phyloP scores from a whole-genome alignment of 1,140 invertebrate genomes.

The Calephelis virginiensis region DNA sequence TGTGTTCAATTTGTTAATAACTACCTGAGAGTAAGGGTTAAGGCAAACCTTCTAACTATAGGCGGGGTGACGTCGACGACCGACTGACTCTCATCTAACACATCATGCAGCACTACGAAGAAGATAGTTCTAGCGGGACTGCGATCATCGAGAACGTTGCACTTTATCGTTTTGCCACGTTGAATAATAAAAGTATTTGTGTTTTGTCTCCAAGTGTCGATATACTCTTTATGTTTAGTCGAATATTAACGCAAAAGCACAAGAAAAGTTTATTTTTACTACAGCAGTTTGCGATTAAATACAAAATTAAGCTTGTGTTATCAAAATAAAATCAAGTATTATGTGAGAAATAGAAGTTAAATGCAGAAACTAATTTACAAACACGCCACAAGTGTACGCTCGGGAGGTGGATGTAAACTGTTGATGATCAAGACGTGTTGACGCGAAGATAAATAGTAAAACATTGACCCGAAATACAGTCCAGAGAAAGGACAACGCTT shows the following conservation, averaged over 20 bases:
- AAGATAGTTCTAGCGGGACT: constrained; percentile 59
- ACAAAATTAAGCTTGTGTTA: constrained; percentile 66
- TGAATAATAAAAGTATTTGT: constrained; percentile 7
- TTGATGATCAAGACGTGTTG: constrained; percentile 47
- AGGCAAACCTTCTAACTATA: constrained; percentile 6
- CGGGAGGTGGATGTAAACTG: constrained; percentile 48
- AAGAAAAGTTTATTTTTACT: constrained; percentile 43
- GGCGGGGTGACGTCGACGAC: not conserved
- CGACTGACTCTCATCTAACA: constrained; percentile 33
- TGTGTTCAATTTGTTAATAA: constrained; percentile 1
- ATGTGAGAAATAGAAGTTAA: constrained; percentile 50
- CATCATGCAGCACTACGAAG: constrained; percentile 61
- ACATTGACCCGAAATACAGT: constrained; percentile 67
- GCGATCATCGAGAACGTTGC: constrained; percentile 64
- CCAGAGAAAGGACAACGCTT: constrained; percentile 53
- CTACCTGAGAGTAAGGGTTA: not conserved
- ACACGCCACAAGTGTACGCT: constrained; percentile 67
- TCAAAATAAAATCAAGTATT: constrained; percentile 49
- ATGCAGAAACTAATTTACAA: constrained; percentile 64
- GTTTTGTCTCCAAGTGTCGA: constrained; percentile 8
- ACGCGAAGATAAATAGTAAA: constrained; percentile 45
- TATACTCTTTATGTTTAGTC: constrained; percentile 5
- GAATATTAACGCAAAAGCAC: constrained; percentile 49
- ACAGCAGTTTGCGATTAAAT: constrained; percentile 60
- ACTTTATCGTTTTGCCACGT: constrained; percentile 20